phyloP scores from a whole-genome alignment of 2,113 vertebrate genomes.

The Thunnus thynnus region DNA sequence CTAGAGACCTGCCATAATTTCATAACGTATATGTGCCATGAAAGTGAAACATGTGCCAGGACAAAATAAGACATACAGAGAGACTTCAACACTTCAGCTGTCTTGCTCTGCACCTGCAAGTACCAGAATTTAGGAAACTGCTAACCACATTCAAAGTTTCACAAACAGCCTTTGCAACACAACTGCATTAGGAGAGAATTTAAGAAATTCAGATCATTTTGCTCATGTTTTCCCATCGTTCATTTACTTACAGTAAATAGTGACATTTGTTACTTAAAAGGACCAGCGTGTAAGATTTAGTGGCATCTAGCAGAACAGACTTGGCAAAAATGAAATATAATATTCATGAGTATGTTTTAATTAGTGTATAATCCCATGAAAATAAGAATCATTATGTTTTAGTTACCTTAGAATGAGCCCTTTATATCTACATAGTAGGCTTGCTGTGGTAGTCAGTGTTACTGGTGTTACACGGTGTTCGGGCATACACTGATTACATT shows the following conservation, averaged over 20 bases:
- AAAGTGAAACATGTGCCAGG: slow-evolving; percentile 4
- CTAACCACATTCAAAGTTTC: slow-evolving; percentile 28
- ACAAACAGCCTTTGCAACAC: not conserved
- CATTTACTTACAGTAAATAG: not conserved
- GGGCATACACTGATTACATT: too few species aligned
- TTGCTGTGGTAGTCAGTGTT: too few species aligned
- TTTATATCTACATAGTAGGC: too few species aligned
- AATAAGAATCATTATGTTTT: too few species aligned
- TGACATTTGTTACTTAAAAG: not conserved
- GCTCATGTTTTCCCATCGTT: not conserved
- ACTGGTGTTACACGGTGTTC: too few species aligned
- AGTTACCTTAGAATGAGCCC: too few species aligned
- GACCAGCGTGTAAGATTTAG: too few species aligned
- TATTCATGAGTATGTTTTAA: too few species aligned
- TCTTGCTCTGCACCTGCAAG: slow-evolving; percentile 53
- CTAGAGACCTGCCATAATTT: not conserved
- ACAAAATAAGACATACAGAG: not conserved
- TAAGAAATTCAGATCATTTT: not conserved
- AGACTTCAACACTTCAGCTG: slow-evolving; percentile 19
- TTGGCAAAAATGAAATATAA: too few species aligned
- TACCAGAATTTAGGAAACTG: not conserved
- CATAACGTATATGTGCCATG: not conserved
- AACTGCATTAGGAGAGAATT: not conserved
- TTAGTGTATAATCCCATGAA: too few species aligned
- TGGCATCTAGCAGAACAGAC: too few species aligned